Percentiles rank a stretch among this genome's conserved stretches.
Conservation (phyloP, 1,140 invertebrate species). For the Homalodisca vitripennis region DNA sequence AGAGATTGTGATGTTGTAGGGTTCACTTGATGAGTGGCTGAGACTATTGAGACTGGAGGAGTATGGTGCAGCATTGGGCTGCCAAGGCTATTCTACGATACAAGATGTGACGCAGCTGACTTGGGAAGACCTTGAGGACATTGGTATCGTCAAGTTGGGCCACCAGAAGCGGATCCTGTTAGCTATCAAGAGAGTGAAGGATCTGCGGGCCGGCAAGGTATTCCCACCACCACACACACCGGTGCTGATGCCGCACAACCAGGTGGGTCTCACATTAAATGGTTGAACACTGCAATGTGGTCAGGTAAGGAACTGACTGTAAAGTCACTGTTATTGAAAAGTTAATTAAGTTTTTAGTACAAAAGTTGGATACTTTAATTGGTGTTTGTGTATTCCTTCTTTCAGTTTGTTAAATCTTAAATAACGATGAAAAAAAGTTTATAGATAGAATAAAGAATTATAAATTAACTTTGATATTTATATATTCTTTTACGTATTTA, state of each 20-base stretch:
- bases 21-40: conserved; percentile 91
- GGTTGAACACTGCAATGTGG: too few species aligned
- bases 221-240: conserved; percentile 50
- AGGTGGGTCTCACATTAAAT: too few species aligned
- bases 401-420: too few species aligned
- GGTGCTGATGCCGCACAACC: conserved; percentile 27
- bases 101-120: conserved; percentile 91
- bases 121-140: conserved; percentile 99
- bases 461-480: too few species aligned
- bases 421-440: too few species aligned
- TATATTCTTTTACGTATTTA: too few species aligned
- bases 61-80: conserved; percentile 82
- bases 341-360: too few species aligned
- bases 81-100: conserved; percentile 92
- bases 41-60: conserved; percentile 86
- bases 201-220: conserved; percentile 84
- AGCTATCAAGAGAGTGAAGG: conserved; percentile 96
- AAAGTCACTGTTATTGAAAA: too few species aligned
- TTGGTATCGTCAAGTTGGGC: conserved; percentile 91
- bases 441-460: too few species aligned
- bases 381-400: too few species aligned
- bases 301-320: too few species aligned
- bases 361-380: too few species aligned
- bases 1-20: conserved; percentile 52
- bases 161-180: conserved; percentile 98